phyloP scores from a whole-genome alignment of 2,797 vertebrate genomes.

The Diplodus sargus region DNA sequence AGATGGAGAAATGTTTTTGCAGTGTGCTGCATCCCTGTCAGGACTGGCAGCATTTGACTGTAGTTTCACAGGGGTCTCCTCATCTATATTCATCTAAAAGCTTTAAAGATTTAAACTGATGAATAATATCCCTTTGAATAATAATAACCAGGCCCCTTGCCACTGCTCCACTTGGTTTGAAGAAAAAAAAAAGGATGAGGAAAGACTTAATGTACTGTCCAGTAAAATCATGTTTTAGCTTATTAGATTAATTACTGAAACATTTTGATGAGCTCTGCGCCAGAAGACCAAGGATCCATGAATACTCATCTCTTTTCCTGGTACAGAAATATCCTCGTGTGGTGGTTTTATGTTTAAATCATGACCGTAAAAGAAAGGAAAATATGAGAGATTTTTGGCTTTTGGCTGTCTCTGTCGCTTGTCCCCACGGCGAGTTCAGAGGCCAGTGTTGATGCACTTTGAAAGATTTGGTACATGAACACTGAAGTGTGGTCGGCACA shows the following conservation, averaged over 20 bases:
- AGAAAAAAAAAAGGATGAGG: constrained; percentile 38
- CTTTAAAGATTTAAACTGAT: constrained; percentile 74
- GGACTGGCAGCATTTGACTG: constrained; percentile 45
- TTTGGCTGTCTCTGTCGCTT: constrained; percentile 20
- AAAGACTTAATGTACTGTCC: constrained; percentile 65
- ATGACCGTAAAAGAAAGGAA: constrained; percentile 43
- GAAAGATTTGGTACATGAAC: constrained; percentile 18
- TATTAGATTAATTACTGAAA: constrained; percentile 70
- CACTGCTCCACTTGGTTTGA: constrained; percentile 28
- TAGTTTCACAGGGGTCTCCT: constrained; percentile 56
- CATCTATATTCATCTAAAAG: constrained; percentile 73
- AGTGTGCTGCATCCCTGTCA: constrained; percentile 31
- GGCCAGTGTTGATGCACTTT: constrained; percentile 46
- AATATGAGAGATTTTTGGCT: constrained; percentile 26
- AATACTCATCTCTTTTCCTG: constrained; percentile 64
- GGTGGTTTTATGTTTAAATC: constrained; percentile 72
- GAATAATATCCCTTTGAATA: constrained; percentile 74
- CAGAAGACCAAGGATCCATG: constrained; percentile 40
- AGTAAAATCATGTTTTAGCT: constrained; percentile 67
- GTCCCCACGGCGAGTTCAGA: constrained; percentile 21
- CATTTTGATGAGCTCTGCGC: constrained; percentile 66
- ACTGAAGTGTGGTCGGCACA: constrained; percentile 3
- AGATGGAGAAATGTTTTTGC: constrained; percentile 11
- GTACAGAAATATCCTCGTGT: constrained; percentile 40
- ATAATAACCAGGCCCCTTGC: constrained; percentile 49